These are phyloP conservation scores for Hoplias malabaricus DNA, from an alignment of 2,113 vertebrate species.

Conservation along the genomic window DNA sequence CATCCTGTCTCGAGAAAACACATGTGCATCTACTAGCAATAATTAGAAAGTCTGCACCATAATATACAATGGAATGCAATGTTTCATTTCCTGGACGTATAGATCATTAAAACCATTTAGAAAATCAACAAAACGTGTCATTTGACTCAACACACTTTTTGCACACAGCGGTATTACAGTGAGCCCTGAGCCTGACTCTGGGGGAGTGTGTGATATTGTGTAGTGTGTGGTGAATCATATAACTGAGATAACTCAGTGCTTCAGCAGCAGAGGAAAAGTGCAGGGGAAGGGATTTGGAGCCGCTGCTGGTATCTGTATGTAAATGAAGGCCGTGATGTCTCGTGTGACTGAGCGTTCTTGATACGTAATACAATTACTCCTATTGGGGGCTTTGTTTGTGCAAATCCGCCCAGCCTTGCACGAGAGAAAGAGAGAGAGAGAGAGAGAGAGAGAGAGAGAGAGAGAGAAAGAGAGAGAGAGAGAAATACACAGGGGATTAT, in stretches of 20 bases:
- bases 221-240: constrained; percentile 24
- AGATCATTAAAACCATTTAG: too few species aligned
- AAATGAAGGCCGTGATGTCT: constrained; percentile 1
- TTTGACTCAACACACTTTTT: too few species aligned
- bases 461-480: too few species aligned
- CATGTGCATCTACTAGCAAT: too few species aligned
- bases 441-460: too few species aligned
- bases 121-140: too few species aligned
- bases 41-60: too few species aligned
- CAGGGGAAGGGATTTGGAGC: constrained; percentile 19
- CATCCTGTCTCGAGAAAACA: too few species aligned
- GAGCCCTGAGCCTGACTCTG: not conserved
- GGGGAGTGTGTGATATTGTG: not conserved
- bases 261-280: constrained; percentile 14
- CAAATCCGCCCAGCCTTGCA: not conserved
- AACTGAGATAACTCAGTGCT: not conserved
- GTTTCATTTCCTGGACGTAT: too few species aligned
- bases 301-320: constrained; percentile 20
- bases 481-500: constrained; percentile 10
- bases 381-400: constrained; percentile 24
- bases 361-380: constrained; percentile 31
- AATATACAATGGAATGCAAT: too few species aligned
- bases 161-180: too few species aligned
- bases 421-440: constrained; percentile 9
- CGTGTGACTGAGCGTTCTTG: constrained; percentile 20